A percentile compares a stretch with the other conserved stretches of the same genome.
Conservation (phyloP, 35 echinoderm and acorn worm species). For the Acanthaster planci region DNA sequence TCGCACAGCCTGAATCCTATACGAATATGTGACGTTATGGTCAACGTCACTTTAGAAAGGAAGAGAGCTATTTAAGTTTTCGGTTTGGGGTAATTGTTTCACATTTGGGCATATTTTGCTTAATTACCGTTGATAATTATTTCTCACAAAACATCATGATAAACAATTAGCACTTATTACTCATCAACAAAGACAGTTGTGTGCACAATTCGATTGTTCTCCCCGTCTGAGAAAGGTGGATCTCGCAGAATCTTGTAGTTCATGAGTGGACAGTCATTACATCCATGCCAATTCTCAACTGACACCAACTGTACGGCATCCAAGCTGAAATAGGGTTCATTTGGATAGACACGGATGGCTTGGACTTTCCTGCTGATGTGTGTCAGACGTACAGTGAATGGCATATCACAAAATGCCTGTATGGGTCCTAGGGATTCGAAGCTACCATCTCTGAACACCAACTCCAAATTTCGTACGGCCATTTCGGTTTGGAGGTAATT, state of each 20-base stretch:
- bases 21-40: conserved; percentile 61
- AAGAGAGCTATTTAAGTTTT: neutral
- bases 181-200: conserved; percentile 59
- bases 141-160: too few species aligned
- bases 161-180: conserved; percentile 21
- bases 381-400: conserved; percentile 64
- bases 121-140: too few species aligned
- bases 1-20: conserved; percentile 38
- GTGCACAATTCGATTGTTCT: neutral
- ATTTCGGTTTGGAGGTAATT: conserved; percentile 28
- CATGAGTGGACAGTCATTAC: conserved; percentile 38
- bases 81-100: too few species aligned
- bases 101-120: too few species aligned
- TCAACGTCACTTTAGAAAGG: conserved; percentile 39
- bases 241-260: conserved; percentile 49
- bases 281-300: conserved; percentile 2
- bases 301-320: conserved; percentile 82
- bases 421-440: conserved; percentile 49
- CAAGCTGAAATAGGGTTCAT: conserved; percentile 38
- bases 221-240: conserved; percentile 62
- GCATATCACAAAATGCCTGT: conserved; percentile 78
- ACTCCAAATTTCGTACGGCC: conserved; percentile 34
- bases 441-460: conserved; percentile 35
- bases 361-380: conserved; percentile 11
- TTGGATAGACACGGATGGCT: conserved; percentile 46